Evolutionary conservation across 2,797 vertebrate genomes (phyloP).

Genomic region (Sphaeramia orbicularis): DNA sequence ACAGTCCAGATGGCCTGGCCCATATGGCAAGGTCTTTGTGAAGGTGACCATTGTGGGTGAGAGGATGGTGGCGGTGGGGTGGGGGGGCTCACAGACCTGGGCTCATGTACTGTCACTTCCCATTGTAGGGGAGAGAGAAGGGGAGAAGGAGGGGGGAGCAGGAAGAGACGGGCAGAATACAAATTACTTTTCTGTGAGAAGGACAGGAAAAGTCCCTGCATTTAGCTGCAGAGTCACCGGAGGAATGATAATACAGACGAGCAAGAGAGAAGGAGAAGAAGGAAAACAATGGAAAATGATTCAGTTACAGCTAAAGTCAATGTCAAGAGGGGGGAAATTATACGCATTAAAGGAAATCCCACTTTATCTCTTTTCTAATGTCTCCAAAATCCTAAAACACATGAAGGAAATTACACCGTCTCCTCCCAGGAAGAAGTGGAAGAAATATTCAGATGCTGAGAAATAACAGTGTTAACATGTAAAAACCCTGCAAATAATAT

Average conservation of each 20-base stretch:
- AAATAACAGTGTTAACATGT: no score
- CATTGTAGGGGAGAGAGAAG: slow-evolving; percentile 37
- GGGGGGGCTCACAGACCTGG: slow-evolving; percentile 47
- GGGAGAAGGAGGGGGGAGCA: slow-evolving; percentile 7
- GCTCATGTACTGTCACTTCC: slow-evolving; percentile 48
- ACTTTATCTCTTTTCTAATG: slow-evolving; percentile 11
- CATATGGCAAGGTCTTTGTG: slow-evolving; percentile 79
- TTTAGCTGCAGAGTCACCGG: slow-evolving; percentile 52
- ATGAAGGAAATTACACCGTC: slow-evolving; percentile 53
- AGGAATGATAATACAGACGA: slow-evolving; percentile 56
- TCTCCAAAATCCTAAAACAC: slow-evolving; percentile 19
- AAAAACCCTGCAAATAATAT: no score
- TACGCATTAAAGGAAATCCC: slow-evolving; percentile 37
- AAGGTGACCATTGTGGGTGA: slow-evolving; percentile 71
- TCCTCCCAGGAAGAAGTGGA: not conserved
- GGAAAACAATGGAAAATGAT: slow-evolving; percentile 3
- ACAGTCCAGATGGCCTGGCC: slow-evolving; percentile 78
- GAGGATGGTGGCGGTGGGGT: slow-evolving; percentile 26
- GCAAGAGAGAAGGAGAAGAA: not conserved
- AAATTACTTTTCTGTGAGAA: slow-evolving; percentile 54
- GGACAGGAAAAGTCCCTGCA: slow-evolving; percentile 44
- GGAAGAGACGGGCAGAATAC: slow-evolving; percentile 62
- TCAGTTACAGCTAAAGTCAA: not conserved
- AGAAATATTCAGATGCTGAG: no score
- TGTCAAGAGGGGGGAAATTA: not conserved